Conservation (phyloP, 2,797 vertebrate genomes). For the Galago senegalensis region DNA sequence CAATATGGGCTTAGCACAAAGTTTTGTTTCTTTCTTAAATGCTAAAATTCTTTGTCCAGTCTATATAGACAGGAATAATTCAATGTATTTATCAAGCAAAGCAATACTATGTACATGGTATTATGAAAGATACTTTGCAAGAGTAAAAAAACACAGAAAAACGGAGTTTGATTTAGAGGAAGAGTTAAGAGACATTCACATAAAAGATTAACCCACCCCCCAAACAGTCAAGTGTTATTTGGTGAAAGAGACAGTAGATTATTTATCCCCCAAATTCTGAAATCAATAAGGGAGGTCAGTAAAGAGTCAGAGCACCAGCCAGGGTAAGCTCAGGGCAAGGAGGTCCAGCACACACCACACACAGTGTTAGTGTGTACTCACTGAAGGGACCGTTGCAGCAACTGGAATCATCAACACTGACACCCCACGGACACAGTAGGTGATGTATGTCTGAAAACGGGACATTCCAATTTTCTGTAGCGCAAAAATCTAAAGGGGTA, state of each 20-base stretch:
- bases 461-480: conserved; percentile 89
- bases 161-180: neutral
- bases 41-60: neutral
- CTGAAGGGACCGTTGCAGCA: conserved; percentile 94
- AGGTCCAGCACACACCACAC: accelerated
- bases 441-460: conserved; percentile 90
- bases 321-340: accelerated
- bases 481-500: conserved; percentile 92
- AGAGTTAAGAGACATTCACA: neutral
- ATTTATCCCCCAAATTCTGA: neutral
- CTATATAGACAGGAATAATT: neutral
- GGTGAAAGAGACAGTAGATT: neutral
- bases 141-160: neutral
- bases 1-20: neutral
- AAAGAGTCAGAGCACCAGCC: neutral
- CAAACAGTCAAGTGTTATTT: neutral
- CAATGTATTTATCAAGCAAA: conserved; percentile 21
- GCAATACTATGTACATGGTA: neutral
- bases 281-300: neutral
- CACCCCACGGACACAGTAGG: conserved; percentile 90
- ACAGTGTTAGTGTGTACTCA: conserved; percentile 87
- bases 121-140: neutral
- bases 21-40: conserved; percentile 24
- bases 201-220: neutral
- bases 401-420: conserved; percentile 95